Conservation (phyloP, 92 coral and sea anemone genomes). For the Phenganax subtilis region DNA sequence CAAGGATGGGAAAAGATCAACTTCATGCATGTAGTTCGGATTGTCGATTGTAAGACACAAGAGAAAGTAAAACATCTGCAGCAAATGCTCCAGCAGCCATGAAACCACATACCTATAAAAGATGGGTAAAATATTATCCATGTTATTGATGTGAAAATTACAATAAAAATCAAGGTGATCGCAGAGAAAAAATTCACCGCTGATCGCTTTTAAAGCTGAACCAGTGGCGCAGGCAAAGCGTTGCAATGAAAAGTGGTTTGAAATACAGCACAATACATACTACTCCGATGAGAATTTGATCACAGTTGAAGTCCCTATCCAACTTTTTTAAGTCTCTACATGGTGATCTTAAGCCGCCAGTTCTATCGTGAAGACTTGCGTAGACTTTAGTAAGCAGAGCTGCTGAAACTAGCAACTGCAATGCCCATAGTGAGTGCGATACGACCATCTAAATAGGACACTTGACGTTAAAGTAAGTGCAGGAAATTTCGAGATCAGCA, state of each 20-base stretch:
- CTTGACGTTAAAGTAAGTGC: background rate
- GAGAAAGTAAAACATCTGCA: background rate
- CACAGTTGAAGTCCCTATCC: background rate
- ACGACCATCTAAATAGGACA: background rate
- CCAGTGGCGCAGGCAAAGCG: no score
- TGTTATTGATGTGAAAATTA: background rate
- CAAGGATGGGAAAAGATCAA: no score
- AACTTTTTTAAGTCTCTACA: background rate
- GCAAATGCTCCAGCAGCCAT: background rate
- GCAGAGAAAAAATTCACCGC: background rate
- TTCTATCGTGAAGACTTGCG: background rate
- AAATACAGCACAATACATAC: no score
- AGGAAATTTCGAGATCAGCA: background rate
- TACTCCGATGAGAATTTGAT: no score
- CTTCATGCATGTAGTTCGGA: no score
- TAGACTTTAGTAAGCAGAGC: constrained; percentile 6
- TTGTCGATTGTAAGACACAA: background rate
- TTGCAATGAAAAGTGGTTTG: no score
- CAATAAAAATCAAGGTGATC: background rate
- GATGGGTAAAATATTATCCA: background rate
- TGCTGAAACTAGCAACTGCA: background rate
- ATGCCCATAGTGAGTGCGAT: background rate
- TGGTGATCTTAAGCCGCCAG: background rate
- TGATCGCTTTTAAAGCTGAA: no score
- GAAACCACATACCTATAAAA: background rate